Evolutionary conservation across 2,888 invertebrate species (phyloP).

Genomic region (Drosophila stalkeri): DNA sequence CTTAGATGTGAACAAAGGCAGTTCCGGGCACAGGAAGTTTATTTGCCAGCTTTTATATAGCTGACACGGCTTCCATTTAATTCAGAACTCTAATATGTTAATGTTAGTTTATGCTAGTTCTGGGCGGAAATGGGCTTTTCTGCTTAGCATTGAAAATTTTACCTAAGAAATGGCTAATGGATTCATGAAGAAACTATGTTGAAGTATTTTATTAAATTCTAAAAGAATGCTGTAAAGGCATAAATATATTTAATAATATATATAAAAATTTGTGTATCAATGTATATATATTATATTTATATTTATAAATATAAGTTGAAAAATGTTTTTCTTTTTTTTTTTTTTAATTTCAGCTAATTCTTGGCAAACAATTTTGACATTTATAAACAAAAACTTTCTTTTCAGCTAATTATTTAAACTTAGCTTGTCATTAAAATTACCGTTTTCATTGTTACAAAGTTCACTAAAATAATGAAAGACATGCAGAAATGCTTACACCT

Average conservation of each 20-base stretch:
- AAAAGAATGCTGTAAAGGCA: background rate
- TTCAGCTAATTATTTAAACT: conserved; percentile 27
- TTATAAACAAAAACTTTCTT: background rate
- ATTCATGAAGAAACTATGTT: background rate
- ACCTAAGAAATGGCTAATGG: background rate
- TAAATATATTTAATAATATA: too few relatives aligned
- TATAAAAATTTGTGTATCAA: too few relatives aligned
- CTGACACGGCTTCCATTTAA: background rate
- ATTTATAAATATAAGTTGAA: too few relatives aligned
- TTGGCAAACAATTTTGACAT: too few relatives aligned
- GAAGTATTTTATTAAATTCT: background rate
- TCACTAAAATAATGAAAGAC: conserved; percentile 26
- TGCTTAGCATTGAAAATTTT: background rate
- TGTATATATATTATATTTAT: too few relatives aligned
- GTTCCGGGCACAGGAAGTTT: conserved; percentile 15
- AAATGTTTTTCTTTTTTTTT: too few relatives aligned
- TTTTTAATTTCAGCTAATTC: too few relatives aligned
- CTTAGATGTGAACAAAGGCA: background rate
- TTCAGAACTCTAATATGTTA: background rate
- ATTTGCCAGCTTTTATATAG: background rate
- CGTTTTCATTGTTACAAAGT: background rate
- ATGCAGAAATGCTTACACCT: conserved; percentile 30
- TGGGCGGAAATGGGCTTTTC: background rate
- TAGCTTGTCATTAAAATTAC: conserved; percentile 9
- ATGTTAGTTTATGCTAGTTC: background rate